Evolutionary conservation across 2,113 vertebrate species (phyloP), one percentile per base, ranked within the genome.

Genomic region (Coreoperca whiteheadi): DNA sequence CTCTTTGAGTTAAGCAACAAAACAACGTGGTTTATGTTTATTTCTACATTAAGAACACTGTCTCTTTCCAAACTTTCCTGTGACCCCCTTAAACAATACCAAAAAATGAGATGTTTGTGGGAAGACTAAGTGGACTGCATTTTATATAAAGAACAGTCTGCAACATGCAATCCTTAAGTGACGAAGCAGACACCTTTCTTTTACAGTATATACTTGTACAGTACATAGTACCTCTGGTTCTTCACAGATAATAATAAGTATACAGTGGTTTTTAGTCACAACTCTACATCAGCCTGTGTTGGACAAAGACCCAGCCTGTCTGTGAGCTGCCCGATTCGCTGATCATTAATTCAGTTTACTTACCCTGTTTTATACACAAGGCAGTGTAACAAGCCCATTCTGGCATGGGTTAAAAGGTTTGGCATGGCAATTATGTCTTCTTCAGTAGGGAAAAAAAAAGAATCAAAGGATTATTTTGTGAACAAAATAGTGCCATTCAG

Each of bases 341-440:
- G 74, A 87, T 91, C 78, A 85, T 81, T 90, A 83, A 83, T 85
- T 89, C 69, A 54, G 86, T 80, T 84, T 87, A 83, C 83, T 86
- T 82, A 88, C 81, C 77, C 61, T 50, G 66, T 69, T 87, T 92
- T 84, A 87, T 79, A 85, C 39, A 74, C 71, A 85, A 46, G 39
- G 43, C 63, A 73, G 77, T 53, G 50, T 79, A 70, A 72, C 68
- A 67, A 84, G 78, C 54, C 60, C 23, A 56, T 65, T 89, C 74
- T 91, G 83, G 78, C 77, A 83, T 16, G 8, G 57, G 84, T 85
- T 89, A 70, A 89, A 86, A 89, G 77, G 83, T 77, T 83, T 93
- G 88, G 67, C 86, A 85, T 48, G 43, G 25, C 53, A 84, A 79
- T 65, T 8, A 73, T 72, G 53, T 78, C 70, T 88, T 90, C 67